Evolutionary conservation across 2,113 vertebrate genomes (phyloP), one percentile per base, ranked within the genome.

Genomic region (Pitta sordida): DNA sequence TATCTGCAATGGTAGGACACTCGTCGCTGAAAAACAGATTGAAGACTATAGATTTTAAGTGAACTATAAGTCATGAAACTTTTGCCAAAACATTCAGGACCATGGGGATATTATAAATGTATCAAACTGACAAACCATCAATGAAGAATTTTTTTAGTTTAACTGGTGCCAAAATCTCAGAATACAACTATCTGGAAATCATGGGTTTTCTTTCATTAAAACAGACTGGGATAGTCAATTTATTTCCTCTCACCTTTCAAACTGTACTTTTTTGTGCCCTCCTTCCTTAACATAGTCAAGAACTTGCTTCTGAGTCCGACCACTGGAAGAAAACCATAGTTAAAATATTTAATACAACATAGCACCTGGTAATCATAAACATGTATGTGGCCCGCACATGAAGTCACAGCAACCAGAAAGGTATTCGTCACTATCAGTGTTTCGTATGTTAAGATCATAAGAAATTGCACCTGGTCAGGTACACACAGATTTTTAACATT

Each of bases 281-380:
- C 98, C 98, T 97, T 99, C 99, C 96, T 97, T 99, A 86, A 99
- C 99, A 10, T 98, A 99, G 97, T 99, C 99, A 73, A 99, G 99
- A 97, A 99, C 98, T 96, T 99, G 99, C 98, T 99, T 99, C 98
- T 99, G 99, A 67, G 99, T 99, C 91, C 99, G 99, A 46, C 99
- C 99, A 68, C 99, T 99, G 92, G n/a, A 93, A 91, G 14, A 43
- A 90, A 96, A 97, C 65, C 90, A 86, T 0, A 44, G 30, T 86
- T 83, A 55, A 73, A 44, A 12, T 37, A 43, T 17, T 91, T 67
- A 88, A 81, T 23, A 65, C 9, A 41, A 48, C 67, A 27, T 44
- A 81, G 1, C 7, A 84, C 5, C 30, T 52, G 11, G 22, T 69
- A 68, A 88, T 74, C 37, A 65, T 13, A 74, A 76, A 32, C 21